Evolutionary conservation across 2,113 vertebrate species (phyloP).

Genomic region (Campylorhamphus procurvoides): DNA sequence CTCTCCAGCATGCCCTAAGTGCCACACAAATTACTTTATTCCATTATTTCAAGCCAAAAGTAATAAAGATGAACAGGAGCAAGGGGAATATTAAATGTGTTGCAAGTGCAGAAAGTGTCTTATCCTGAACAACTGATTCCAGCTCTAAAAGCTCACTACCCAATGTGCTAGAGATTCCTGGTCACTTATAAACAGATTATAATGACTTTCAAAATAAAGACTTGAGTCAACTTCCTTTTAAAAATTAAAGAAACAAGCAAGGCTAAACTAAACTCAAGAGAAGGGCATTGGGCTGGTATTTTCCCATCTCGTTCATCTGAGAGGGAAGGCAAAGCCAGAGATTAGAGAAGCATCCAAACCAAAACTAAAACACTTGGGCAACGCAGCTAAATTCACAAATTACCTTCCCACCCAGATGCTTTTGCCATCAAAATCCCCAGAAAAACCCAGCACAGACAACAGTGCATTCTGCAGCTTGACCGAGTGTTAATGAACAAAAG

Average conservation of each 20-base stretch:
- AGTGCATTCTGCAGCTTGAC: background rate
- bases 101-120: background rate
- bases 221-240: background rate
- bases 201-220: background rate
- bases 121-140: background rate
- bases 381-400: background rate
- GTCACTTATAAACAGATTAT: background rate
- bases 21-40: conserved; percentile 10
- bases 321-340: background rate
- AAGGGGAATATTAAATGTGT: background rate
- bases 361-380: background rate
- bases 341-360: background rate
- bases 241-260: background rate
- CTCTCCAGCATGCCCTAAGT: background rate
- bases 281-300: background rate
- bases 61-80: background rate
- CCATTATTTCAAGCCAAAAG: conserved; percentile 25
- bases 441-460: background rate
- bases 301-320: background rate
- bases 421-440: background rate
- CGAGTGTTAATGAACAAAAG: rapidly evolving
- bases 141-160: background rate
- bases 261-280: background rate
- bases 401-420: background rate
- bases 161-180: background rate